phyloP scores from a whole-genome alignment of 2,888 invertebrate genomes.

The Stictocephala bisonia region DNA sequence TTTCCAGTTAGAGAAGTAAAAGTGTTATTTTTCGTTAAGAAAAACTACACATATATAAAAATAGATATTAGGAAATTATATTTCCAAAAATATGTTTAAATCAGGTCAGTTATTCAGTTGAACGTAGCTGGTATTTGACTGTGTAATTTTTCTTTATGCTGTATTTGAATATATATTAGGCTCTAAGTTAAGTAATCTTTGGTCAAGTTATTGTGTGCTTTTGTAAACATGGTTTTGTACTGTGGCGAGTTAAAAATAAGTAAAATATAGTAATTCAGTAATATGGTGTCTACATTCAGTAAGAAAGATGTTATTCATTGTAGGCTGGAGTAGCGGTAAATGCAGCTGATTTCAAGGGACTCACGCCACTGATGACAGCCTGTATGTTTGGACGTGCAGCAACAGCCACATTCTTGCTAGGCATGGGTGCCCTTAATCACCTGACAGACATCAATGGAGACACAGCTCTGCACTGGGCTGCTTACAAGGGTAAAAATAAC shows the following conservation, averaged over 20 bases:
- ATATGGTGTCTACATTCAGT: background rate
- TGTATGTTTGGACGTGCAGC: conserved; percentile 94
- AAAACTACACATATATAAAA: too few relatives aligned
- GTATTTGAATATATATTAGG: too few relatives aligned
- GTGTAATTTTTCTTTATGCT: too few relatives aligned
- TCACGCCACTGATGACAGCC: conserved; percentile 91
- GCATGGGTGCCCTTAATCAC: conserved; percentile 88
- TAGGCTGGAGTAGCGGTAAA: conserved; percentile 90
- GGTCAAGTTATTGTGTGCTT: too few relatives aligned
- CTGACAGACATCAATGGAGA: conserved; percentile 93
- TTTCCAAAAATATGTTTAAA: too few relatives aligned
- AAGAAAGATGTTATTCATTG: background rate
- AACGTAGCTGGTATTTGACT: too few relatives aligned
- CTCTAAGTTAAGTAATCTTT: too few relatives aligned
- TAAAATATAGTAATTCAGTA: background rate
- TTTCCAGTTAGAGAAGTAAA: too few relatives aligned
- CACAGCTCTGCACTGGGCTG: conserved; percentile 93
- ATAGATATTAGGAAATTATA: too few relatives aligned
- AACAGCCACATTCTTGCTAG: conserved; percentile 88
- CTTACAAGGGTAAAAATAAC: conserved; percentile 87
- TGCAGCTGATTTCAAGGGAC: conserved; percentile 86
- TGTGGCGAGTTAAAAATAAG: background rate
- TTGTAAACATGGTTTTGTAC: background rate
- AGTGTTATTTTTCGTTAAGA: too few relatives aligned
- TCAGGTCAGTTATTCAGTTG: too few relatives aligned